Evolutionary conservation across 1,140 invertebrate genomes (phyloP).

Genomic region (Frieseomelitta varia): DNA sequence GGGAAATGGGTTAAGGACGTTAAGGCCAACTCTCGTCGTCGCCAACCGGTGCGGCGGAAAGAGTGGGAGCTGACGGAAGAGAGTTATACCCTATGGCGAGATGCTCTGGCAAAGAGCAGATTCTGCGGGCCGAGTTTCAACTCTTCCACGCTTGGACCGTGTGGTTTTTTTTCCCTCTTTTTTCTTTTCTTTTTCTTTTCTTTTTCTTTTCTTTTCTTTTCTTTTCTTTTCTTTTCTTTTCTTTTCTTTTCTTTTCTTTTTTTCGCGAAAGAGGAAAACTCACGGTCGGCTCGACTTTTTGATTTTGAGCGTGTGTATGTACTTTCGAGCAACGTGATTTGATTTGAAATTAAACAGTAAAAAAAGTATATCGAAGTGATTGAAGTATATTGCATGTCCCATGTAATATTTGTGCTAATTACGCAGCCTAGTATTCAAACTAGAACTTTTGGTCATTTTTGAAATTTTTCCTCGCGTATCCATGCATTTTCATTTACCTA

Average conservation of each 20-base stretch:
- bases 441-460: too few relatives aligned
- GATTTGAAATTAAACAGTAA: background rate
- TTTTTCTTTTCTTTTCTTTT: too few relatives aligned
- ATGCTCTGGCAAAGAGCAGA: slow-evolving; percentile 26
- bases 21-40: slow-evolving; percentile 45
- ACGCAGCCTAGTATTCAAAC: too few relatives aligned
- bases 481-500: too few relatives aligned
- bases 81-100: slow-evolving; percentile 22
- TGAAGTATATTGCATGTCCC: too few relatives aligned
- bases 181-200: too few relatives aligned
- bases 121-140: slow-evolving; percentile 17
- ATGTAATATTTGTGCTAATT: too few relatives aligned
- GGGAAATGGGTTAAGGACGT: slow-evolving; percentile 59
- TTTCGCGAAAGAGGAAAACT: background rate
- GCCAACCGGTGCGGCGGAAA: background rate
- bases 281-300: background rate
- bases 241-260: too few relatives aligned
- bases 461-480: too few relatives aligned
- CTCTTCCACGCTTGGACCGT: slow-evolving; percentile 5
- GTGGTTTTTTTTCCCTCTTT: too few relatives aligned
- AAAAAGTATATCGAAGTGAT: too few relatives aligned
- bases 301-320: background rate
- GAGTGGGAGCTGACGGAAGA: slow-evolving; percentile 20
- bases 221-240: too few relatives aligned
- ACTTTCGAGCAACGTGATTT: background rate